phyloP scores from a whole-genome alignment of 2,113 vertebrate genomes.

The Procavia capensis region DNA sequence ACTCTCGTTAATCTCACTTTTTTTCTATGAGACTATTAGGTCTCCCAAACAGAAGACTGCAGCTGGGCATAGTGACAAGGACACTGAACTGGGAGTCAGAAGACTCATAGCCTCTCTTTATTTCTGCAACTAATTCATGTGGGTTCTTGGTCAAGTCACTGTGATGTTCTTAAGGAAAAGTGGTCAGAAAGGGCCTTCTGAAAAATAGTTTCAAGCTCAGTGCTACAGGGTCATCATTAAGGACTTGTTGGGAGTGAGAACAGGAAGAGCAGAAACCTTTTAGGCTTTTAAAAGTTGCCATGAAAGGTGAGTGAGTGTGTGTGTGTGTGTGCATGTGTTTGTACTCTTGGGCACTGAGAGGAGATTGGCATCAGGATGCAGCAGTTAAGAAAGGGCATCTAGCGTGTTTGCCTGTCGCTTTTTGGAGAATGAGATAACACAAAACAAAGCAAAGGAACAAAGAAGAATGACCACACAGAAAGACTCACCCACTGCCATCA shows the following conservation, averaged over 20 bases:
- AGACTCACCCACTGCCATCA: no score
- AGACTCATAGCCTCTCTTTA: not conserved
- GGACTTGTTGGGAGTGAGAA: not conserved
- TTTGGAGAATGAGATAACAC: not conserved
- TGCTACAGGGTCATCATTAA: not conserved
- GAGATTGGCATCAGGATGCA: not conserved
- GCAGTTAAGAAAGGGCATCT: not conserved
- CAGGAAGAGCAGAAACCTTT: not conserved
- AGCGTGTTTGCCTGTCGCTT: not conserved
- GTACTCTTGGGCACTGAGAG: rapidly evolving
- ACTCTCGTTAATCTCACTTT: not conserved
- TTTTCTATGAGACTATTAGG: not conserved
- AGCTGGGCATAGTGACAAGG: not conserved
- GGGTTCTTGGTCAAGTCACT: not conserved
- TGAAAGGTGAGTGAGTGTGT: not conserved
- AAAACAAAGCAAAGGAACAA: not conserved
- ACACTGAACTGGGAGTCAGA: not conserved
- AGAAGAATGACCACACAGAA: not conserved
- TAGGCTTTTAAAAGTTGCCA: not conserved
- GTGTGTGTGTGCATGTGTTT: not conserved
- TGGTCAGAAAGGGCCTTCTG: not conserved
- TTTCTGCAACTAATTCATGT: not conserved
- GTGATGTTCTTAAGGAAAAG: rapidly evolving
- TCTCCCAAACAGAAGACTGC: not conserved
- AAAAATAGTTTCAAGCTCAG: not conserved